Conservation (phyloP, 2,888 invertebrate species). For the Bhutanitis thaidina region DNA sequence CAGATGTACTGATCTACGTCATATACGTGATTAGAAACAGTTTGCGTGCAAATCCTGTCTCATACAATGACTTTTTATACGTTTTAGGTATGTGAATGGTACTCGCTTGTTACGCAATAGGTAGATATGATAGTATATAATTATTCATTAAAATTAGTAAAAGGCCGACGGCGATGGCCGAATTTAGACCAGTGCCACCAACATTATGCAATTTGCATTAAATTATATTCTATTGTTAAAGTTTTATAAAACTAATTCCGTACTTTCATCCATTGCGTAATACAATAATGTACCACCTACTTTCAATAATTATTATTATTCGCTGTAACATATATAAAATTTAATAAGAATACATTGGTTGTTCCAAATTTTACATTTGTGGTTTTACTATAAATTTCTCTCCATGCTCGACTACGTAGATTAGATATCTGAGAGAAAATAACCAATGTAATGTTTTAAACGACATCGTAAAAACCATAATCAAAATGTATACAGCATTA, state of each 20-base stretch:
- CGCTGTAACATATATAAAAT: too few relatives aligned
- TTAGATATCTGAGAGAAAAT: too few relatives aligned
- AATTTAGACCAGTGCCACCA: conserved; percentile 3
- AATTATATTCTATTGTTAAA: conserved; percentile 14
- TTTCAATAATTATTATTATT: too few relatives aligned
- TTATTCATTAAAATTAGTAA: conserved; percentile 16
- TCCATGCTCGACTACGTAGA: too few relatives aligned
- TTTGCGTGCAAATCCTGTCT: conserved; percentile 35
- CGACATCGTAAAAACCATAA: too few relatives aligned
- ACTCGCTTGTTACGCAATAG: not conserved
- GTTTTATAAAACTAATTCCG: conserved; percentile 5
- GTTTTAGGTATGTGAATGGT: too few relatives aligned
- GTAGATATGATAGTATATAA: conserved; percentile 17
- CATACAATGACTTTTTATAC: not conserved
- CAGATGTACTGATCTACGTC: conserved; percentile 36
- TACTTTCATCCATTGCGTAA: conserved; percentile 3
- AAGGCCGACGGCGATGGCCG: conserved; percentile 6
- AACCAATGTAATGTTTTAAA: too few relatives aligned
- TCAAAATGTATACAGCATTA: too few relatives aligned
- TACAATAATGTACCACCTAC: too few relatives aligned
- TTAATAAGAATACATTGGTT: too few relatives aligned
- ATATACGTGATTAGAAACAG: conserved; percentile 53
- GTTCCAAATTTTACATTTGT: too few relatives aligned
- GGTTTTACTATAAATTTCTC: too few relatives aligned
- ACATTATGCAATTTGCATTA: conserved; percentile 20